phyloP scores from a whole-genome alignment of 2,797 vertebrate species.

The Melanotaenia maccullochi region DNA sequence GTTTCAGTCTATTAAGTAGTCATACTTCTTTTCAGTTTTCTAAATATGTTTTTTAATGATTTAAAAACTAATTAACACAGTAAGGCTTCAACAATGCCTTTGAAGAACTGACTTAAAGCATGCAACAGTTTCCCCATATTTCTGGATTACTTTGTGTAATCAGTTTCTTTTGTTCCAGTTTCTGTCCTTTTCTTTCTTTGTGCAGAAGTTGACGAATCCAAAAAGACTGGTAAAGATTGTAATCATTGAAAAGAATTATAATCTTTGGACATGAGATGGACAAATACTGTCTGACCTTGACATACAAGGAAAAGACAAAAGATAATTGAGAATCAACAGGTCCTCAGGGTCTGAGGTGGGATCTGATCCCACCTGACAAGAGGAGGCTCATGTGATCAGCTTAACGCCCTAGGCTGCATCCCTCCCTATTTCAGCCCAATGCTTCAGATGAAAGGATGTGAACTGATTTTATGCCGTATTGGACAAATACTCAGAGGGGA shows the following conservation, averaged over 20 bases:
- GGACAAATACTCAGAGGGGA: slow-evolving; percentile 26
- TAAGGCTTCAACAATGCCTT: no score
- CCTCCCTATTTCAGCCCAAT: slow-evolving; percentile 72
- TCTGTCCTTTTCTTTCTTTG: not conserved
- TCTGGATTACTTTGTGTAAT: not conserved
- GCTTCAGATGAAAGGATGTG: slow-evolving; percentile 72
- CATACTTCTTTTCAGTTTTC: no score
- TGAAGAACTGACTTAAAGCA: not conserved
- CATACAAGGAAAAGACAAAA: slow-evolving; percentile 39
- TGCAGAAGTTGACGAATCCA: not conserved
- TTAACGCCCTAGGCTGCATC: slow-evolving; percentile 68
- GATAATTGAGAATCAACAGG: slow-evolving; percentile 15
- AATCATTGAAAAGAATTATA: not conserved
- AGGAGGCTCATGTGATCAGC: slow-evolving; percentile 76
- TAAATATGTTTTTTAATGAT: no score
- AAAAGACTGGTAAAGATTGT: not conserved
- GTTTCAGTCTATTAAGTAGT: no score
- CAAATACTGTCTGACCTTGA: slow-evolving; percentile 10
- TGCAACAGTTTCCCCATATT: not conserved
- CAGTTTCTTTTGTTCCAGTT: not conserved
- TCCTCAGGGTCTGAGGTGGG: slow-evolving; percentile 47
- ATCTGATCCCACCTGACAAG: slow-evolving; percentile 74
- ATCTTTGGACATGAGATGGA: slow-evolving; percentile 1
- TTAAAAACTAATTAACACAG: no score
- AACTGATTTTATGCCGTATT: slow-evolving; percentile 56